Conservation (phyloP, 1,140 invertebrate species). For the Trichomalopsis sarcophagae region DNA sequence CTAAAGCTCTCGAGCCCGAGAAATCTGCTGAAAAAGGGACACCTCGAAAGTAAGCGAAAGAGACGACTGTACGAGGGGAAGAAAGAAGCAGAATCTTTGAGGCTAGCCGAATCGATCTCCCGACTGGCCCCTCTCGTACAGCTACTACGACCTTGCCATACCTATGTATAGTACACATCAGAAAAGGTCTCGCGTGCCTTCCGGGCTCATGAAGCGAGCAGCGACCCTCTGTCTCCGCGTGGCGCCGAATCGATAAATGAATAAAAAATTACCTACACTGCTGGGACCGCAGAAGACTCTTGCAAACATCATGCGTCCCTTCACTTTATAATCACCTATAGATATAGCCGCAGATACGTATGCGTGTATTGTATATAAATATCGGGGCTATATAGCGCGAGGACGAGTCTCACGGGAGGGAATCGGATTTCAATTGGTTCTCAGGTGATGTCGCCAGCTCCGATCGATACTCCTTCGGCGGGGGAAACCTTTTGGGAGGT, state of each 20-base stretch:
- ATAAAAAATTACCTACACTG: too few relatives aligned
- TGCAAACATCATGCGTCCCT: not conserved
- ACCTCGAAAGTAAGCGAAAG: not conserved
- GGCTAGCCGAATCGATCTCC: not conserved
- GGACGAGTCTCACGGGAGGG: not conserved
- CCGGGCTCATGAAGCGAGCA: too few relatives aligned
- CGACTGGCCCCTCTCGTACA: too few relatives aligned
- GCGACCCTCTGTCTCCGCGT: too few relatives aligned
- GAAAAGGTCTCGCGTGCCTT: not conserved
- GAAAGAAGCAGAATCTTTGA: not conserved
- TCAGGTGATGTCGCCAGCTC: conserved; percentile 6
- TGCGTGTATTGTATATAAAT: not conserved
- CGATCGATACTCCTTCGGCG: not conserved
- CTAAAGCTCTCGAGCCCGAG: not conserved
- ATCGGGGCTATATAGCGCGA: not conserved
- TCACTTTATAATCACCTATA: not conserved
- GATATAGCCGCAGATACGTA: not conserved
- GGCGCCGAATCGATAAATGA: too few relatives aligned
- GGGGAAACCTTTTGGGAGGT: conserved; percentile 18
- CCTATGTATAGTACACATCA: too few relatives aligned
- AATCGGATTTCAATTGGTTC: conserved; percentile 43
- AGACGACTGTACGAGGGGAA: not conserved
- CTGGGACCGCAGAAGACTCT: too few relatives aligned
- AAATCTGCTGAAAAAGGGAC: conserved; percentile 3
- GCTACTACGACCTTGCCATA: too few relatives aligned